Conservation (phyloP, 2,113 vertebrate species). For the Rhinolophus sinicus region DNA sequence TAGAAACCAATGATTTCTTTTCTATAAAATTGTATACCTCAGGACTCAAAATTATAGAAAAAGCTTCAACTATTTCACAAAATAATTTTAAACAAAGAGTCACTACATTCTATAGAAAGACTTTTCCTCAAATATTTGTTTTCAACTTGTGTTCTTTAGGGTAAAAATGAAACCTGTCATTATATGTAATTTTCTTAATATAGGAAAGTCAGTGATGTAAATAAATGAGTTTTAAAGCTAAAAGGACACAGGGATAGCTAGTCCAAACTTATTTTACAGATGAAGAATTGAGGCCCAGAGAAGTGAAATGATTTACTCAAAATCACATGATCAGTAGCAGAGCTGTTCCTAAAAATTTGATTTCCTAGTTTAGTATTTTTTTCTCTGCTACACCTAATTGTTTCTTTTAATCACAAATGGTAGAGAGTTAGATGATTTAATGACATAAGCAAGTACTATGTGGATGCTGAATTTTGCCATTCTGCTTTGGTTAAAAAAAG, state of each 20-base stretch:
- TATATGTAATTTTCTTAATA: conserved; percentile 9
- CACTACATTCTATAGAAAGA: not conserved
- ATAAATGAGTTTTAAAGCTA: not conserved
- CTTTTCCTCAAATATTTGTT: conserved; percentile 2
- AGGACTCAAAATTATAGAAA: not conserved
- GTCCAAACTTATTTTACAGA: not conserved
- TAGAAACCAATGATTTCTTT: not conserved
- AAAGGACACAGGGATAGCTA: not conserved
- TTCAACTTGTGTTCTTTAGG: not conserved
- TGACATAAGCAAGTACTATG: not conserved
- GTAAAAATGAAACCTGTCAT: not conserved
- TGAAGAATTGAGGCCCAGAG: not conserved
- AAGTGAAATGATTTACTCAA: not conserved
- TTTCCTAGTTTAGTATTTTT: conserved; percentile 13
- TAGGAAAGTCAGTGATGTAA: not conserved
- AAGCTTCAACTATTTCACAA: not conserved
- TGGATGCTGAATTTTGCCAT: not conserved
- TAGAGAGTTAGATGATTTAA: not conserved
- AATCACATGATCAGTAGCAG: not conserved
- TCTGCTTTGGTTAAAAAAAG: not conserved
- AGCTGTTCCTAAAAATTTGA: not conserved
- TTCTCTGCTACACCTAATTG: not conserved
- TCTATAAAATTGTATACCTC: not conserved
- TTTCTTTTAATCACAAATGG: not conserved
- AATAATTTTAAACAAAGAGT: not conserved